These are phyloP conservation scores for Delia radicum DNA, from an alignment of 1,140 invertebrate genomes.

Conservation along the genomic window DNA sequence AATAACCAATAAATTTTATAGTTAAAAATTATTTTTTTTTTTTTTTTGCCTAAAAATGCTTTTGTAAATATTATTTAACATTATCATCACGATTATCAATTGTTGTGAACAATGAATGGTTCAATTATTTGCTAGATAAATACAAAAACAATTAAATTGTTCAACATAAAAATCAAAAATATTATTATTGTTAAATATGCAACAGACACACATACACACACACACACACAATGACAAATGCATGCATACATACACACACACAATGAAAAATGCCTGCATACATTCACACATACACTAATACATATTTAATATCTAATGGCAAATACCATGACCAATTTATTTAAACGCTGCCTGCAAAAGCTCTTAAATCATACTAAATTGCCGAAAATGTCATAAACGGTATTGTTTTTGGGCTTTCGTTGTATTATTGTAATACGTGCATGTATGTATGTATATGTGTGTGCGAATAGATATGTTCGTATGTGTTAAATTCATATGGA, in stretches of 20 bases:
- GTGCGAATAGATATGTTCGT: background rate
- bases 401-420: background rate
- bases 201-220: too few species aligned
- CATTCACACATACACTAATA: too few species aligned
- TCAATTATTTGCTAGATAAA: background rate
- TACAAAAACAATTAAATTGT: slow-evolving; percentile 16
- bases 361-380: slow-evolving; percentile 21
- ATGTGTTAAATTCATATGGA: slow-evolving; percentile 16
- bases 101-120: background rate
- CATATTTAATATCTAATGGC: too few species aligned
- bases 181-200: background rate
- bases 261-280: too few species aligned
- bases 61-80: background rate
- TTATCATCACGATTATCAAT: slow-evolving; percentile 3
- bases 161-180: slow-evolving; percentile 6
- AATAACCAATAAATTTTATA: too few species aligned
- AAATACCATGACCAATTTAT: background rate
- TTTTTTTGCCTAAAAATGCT: too few species aligned
- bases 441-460: too few species aligned
- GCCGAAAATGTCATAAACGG: slow-evolving; percentile 9
- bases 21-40: too few species aligned
- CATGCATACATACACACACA: too few species aligned
- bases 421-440: background rate
- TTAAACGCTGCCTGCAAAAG: background rate
- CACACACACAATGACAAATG: too few species aligned